These are phyloP conservation scores for Anagyrus pseudococci DNA, from an alignment of 2,888 invertebrate genomes.

Conservation along the genomic window DNA sequence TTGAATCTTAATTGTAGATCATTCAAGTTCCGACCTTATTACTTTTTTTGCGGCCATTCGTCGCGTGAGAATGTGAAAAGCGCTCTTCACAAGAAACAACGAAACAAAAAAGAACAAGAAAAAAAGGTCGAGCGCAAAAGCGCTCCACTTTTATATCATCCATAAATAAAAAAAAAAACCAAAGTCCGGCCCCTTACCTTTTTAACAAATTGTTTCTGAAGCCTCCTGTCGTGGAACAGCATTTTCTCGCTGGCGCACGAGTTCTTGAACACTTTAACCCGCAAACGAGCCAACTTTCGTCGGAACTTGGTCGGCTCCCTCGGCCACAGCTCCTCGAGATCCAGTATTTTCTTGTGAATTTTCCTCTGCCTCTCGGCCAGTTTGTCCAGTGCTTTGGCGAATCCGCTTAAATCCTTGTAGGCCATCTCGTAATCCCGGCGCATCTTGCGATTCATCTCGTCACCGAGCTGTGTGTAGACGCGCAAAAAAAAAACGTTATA, in stretches of 20 bases:
- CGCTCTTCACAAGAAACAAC: too few species aligned
- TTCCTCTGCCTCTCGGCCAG: conserved; percentile 42
- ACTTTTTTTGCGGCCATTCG: too few species aligned
- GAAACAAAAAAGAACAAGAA: too few species aligned
- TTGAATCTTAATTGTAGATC: too few species aligned
- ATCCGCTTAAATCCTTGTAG: conserved; percentile 42
- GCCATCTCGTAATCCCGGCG: conserved; percentile 44
- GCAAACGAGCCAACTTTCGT: conserved; percentile 43
- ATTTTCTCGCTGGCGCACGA: conserved; percentile 45
- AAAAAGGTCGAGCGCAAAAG: too few species aligned
- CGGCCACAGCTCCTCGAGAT: conserved; percentile 37
- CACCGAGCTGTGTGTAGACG: conserved; percentile 37
- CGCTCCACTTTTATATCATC: too few species aligned
- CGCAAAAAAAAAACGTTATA: too few species aligned
- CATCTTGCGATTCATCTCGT: conserved; percentile 41
- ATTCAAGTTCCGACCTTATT: too few species aligned
- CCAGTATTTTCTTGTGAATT: conserved; percentile 45
- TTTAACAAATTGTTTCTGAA: conserved; percentile 42
- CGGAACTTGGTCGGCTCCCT: conserved; percentile 42
- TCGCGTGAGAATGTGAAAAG: too few species aligned
- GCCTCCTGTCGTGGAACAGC: conserved; percentile 41
- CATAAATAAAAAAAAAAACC: too few species aligned
- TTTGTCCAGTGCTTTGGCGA: conserved; percentile 44
- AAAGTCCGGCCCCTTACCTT: too few species aligned
- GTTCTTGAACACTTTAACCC: conserved; percentile 46